Evolutionary conservation across 2,113 vertebrate species (phyloP), one percentile per base, ranked within the genome.

Genomic region (Dolichotis patagonum): DNA sequence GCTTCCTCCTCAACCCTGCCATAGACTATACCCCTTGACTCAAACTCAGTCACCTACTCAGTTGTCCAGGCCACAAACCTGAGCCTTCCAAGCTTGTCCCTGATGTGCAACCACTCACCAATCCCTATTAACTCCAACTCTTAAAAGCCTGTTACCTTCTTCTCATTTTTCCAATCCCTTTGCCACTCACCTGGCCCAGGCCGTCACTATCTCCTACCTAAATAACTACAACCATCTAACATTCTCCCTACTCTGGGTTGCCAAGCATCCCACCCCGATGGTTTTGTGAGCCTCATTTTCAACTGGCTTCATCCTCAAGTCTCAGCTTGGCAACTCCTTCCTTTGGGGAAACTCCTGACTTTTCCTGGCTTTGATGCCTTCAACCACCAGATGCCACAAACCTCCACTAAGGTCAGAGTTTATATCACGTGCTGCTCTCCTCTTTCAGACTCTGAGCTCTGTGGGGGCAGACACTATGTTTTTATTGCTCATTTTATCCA

Each of bases 381-480:
- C 1, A 38, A 38, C 28, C 63, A 46, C 0, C 0, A 3, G 46
- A 26, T 28, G 35, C 28, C 17, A 2, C 30, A 22, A 69, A 5
- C 35, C 22, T 0, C 35, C 20, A 2, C n/a, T 38, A 10, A 1
- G 5, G 38, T 32, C 73, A 85, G 12, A 3, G 0, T 16, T 19
- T 1, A 6, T 17, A 9, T 28, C n/a, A 22, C 2, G 56, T 3
- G 22, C 43, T 86, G 14, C 32, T 13, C 63, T 94, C 26, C 30
- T 7, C 2, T 13, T 49, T 65, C 58, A 85, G 41, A 56, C 58
- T 73, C 38, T 62, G 56, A 26, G 22, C 46, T 58, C 56, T 0
- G 2, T 1, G 11, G 46, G 54, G 26, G 17, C 32, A 58, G 24
- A 2, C n/a, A 19, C 22, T 20, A 0, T 28, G 20, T 41, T 52